Percentiles rank a stretch among this genome's conserved stretches.
These are phyloP conservation scores for Lithophane ornitopus DNA, from an alignment of 2,888 invertebrate species.

Conservation along the genomic window DNA sequence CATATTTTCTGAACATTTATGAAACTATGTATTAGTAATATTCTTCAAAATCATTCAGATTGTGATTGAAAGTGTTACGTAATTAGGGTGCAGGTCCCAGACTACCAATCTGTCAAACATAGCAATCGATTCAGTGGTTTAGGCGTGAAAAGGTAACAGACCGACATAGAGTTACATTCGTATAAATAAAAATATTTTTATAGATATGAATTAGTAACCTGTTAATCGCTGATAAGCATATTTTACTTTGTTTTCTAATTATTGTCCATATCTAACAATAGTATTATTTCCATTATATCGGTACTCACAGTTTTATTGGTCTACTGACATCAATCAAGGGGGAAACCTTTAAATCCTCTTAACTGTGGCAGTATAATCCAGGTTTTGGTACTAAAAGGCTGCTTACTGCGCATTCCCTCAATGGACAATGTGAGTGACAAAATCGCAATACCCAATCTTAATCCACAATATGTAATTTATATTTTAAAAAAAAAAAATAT, in stretches of 20 bases:
- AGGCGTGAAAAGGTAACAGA: not conserved
- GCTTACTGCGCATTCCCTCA: not conserved
- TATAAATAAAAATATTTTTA: too few relatives aligned
- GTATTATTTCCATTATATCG: constrained; percentile 3
- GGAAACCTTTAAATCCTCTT: not conserved
- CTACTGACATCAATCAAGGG: not conserved
- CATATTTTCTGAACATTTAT: too few relatives aligned
- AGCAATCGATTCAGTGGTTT: too few relatives aligned
- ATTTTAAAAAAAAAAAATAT: too few relatives aligned
- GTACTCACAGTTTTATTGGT: not conserved
- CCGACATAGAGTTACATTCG: too few relatives aligned
- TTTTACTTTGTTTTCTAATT: constrained; percentile 13
- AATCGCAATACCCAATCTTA: not conserved
- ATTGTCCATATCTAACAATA: constrained; percentile 20
- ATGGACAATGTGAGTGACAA: not conserved
- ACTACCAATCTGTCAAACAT: too few relatives aligned
- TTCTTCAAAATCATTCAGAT: too few relatives aligned
- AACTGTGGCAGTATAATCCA: not conserved
- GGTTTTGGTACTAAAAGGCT: not conserved
- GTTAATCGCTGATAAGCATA: constrained; percentile 18
- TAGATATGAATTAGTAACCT: not conserved
- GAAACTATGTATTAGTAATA: too few relatives aligned
- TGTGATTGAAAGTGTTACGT: too few relatives aligned
- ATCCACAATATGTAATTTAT: too few relatives aligned
- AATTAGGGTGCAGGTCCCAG: too few relatives aligned